Evolutionary conservation across 2,888 invertebrate genomes (phyloP).

Genomic region (Acrobasis repandana): DNA sequence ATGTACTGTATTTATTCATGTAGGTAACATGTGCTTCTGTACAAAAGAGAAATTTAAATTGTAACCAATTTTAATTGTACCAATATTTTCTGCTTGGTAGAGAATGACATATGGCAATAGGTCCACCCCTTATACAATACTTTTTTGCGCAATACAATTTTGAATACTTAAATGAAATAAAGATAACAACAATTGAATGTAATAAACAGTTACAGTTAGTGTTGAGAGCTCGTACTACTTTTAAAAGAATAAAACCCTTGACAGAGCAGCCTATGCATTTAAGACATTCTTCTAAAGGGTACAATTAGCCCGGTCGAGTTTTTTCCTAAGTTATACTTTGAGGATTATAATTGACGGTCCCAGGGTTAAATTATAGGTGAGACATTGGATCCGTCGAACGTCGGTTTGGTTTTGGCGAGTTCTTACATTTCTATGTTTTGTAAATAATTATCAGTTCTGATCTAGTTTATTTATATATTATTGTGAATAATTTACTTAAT

Average conservation of each 20-base stretch:
- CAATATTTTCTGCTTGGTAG: too few relatives aligned
- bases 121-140: too few relatives aligned
- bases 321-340: slow-evolving; percentile 55
- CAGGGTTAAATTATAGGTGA: slow-evolving; percentile 52
- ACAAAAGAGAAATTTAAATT: too few relatives aligned
- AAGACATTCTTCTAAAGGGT: slow-evolving; percentile 54
- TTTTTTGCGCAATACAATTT: too few relatives aligned
- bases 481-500: too few relatives aligned
- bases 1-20: too few relatives aligned
- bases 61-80: too few relatives aligned
- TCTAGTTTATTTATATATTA: too few relatives aligned
- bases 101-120: too few relatives aligned
- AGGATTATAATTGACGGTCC: slow-evolving; percentile 61
- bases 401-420: slow-evolving; percentile 13
- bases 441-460: slow-evolving; percentile 7
- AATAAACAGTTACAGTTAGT: not conserved
- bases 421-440: slow-evolving; percentile 1
- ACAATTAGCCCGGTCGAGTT: slow-evolving; percentile 53
- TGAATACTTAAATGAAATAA: too few relatives aligned
- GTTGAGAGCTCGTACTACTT: slow-evolving; percentile 5
- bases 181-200: too few relatives aligned
- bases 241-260: slow-evolving; percentile 42
- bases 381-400: slow-evolving; percentile 39
- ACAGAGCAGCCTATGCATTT: slow-evolving; percentile 45
- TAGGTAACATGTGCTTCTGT: too few relatives aligned